Percentiles rank a stretch among this genome's conserved stretches.
Evolutionary conservation across 2,888 invertebrate genomes (phyloP).

Genomic region (Polydesmus complanatus): DNA sequence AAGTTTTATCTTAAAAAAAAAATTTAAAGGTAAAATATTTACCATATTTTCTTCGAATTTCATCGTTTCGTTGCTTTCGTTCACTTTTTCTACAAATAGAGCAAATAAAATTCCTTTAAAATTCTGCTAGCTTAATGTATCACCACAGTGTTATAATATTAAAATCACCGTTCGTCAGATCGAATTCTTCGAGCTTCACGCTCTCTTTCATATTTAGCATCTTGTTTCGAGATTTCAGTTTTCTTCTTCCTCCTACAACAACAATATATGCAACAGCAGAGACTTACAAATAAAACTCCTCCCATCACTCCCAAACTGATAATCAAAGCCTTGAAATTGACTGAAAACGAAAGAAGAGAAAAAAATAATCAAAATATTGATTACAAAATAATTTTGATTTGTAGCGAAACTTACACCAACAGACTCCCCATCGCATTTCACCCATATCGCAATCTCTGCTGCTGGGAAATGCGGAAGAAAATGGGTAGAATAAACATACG

Average conservation of each 20-base stretch:
- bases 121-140: background rate
- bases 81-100: slow-evolving; percentile 5
- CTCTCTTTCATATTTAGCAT: slow-evolving; percentile 17
- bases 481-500: slow-evolving; percentile 16
- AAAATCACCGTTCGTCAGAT: slow-evolving; percentile 11
- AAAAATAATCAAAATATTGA: no score
- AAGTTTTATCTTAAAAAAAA: background rate
- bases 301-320: slow-evolving; percentile 15
- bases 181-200: slow-evolving; percentile 16
- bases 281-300: slow-evolving; percentile 16
- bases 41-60: slow-evolving; percentile 15
- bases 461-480: slow-evolving; percentile 12
- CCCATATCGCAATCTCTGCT: slow-evolving; percentile 13
- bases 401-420: slow-evolving; percentile 17
- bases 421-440: slow-evolving; percentile 18
- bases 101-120: background rate
- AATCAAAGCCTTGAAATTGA: slow-evolving; percentile 18
- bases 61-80: slow-evolving; percentile 13
- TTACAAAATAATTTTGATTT: no score
- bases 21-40: background rate
- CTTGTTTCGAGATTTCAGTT: slow-evolving; percentile 9
- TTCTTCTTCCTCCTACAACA: slow-evolving; percentile 18
- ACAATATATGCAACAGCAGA: slow-evolving; percentile 15
- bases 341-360: no score
- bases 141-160: background rate